Conservation (phyloP, 2,888 invertebrate species). For the Torymus texanus region DNA sequence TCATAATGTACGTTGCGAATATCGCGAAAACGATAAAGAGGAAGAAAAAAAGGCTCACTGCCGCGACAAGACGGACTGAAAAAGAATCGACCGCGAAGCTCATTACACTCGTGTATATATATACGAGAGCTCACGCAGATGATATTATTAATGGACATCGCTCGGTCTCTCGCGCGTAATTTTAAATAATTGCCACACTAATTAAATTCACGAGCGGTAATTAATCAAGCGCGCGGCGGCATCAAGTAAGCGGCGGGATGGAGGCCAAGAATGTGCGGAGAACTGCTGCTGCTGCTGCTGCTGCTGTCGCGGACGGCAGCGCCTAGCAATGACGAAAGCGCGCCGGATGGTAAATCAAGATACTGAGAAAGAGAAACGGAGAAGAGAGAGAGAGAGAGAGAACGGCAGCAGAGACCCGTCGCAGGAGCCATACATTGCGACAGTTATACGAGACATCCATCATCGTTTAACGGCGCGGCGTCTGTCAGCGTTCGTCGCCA, state of each 20-base stretch:
- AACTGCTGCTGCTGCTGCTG: no score
- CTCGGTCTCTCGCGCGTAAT: constrained; percentile 50
- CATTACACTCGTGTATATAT: constrained; percentile 39
- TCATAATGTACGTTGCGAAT: constrained; percentile 6
- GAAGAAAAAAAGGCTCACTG: background rate
- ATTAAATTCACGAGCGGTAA: constrained; percentile 57
- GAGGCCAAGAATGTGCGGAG: constrained; percentile 46
- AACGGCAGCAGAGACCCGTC: constrained; percentile 63
- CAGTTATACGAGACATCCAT: constrained; percentile 72
- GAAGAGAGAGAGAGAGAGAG: constrained; percentile 11
- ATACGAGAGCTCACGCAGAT: constrained; percentile 10
- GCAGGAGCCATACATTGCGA: constrained; percentile 70
- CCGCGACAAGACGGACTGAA: no score
- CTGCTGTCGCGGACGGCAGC: background rate
- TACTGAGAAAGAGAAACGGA: constrained; percentile 48
- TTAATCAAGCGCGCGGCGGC: constrained; percentile 50
- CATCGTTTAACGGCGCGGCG: constrained; percentile 65
- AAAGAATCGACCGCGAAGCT: constrained; percentile 9
- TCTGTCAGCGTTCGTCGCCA: constrained; percentile 68
- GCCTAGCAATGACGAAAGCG: constrained; percentile 61
- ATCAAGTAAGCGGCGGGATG: constrained; percentile 10
- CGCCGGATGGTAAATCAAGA: constrained; percentile 69
- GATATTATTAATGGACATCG: constrained; percentile 51
- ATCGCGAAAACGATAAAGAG: background rate
- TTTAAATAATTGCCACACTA: constrained; percentile 57